A percentile compares a stretch with the other conserved stretches of the same genome.
Evolutionary conservation across 2,113 vertebrate genomes (phyloP).

Genomic region (Lophotis ruficrista): DNA sequence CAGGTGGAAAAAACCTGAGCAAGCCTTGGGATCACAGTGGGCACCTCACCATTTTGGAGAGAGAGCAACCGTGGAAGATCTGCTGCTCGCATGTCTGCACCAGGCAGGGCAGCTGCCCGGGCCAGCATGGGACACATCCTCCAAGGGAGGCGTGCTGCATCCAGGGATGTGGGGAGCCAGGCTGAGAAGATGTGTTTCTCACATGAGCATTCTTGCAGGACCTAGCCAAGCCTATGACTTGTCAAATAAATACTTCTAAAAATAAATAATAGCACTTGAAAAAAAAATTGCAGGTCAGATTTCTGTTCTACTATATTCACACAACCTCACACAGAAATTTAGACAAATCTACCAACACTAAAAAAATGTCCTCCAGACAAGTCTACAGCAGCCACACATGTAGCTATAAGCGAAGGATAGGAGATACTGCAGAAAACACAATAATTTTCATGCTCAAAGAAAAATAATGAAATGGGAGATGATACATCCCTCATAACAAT

Average conservation of each 20-base stretch:
- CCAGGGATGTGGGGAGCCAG: neutral
- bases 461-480: slow-evolving; percentile 54
- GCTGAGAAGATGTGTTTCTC: neutral
- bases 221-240: neutral
- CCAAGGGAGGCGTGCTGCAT: neutral
- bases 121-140: neutral
- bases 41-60: neutral
- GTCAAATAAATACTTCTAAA: neutral
- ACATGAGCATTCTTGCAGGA: neutral
- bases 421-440: neutral
- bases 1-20: neutral
- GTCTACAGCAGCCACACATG: neutral
- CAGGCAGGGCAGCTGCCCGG: neutral
- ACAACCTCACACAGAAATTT: neutral
- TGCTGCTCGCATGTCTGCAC: neutral
- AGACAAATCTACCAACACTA: neutral
- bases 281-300: neutral
- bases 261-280: neutral
- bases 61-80: neutral
- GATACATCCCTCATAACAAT: slow-evolving; percentile 23
- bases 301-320: neutral
- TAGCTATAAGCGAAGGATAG: neutral
- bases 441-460: slow-evolving; percentile 44
- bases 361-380: neutral
- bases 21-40: neutral